These are phyloP conservation scores for Papilio helenus DNA, from an alignment of 1,140 invertebrate genomes.

Conservation along the genomic window DNA sequence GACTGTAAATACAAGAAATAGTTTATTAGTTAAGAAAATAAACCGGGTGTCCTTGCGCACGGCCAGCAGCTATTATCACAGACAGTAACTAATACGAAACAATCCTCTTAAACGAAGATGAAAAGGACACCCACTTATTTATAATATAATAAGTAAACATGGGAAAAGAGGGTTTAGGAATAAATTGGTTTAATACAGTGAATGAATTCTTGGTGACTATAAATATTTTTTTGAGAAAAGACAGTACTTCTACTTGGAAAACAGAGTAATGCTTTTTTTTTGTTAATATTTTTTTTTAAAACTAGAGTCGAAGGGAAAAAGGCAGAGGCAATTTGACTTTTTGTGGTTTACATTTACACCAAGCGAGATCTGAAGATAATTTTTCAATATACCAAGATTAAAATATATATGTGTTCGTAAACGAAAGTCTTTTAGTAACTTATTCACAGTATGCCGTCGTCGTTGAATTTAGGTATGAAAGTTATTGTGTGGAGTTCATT, in stretches of 20 bases:
- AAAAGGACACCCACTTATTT: slow-evolving; percentile 38
- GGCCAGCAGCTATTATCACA: slow-evolving; percentile 52
- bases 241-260: neutral
- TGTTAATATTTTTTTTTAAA: too few relatives aligned
- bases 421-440: neutral
- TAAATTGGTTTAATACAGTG: neutral
- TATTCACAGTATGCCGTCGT: neutral
- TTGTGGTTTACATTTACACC: too few relatives aligned
- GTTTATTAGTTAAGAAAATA: slow-evolving; percentile 43
- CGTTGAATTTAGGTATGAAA: slow-evolving; percentile 25
- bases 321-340: neutral
- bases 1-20: neutral
- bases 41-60: slow-evolving; percentile 30
- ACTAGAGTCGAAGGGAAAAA: neutral
- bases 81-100: slow-evolving; percentile 59
- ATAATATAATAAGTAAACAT: slow-evolving; percentile 43
- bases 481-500: slow-evolving; percentile 29
- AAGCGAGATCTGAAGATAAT: too few relatives aligned
- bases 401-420: neutral
- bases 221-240: neutral
- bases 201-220: neutral
- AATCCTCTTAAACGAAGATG: slow-evolving; percentile 54
- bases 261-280: too few relatives aligned
- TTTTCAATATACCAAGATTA: neutral
- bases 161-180: neutral